These are phyloP conservation scores for Platerodrilus igneus DNA, from an alignment of 2,888 invertebrate genomes.

Conservation along the genomic window DNA sequence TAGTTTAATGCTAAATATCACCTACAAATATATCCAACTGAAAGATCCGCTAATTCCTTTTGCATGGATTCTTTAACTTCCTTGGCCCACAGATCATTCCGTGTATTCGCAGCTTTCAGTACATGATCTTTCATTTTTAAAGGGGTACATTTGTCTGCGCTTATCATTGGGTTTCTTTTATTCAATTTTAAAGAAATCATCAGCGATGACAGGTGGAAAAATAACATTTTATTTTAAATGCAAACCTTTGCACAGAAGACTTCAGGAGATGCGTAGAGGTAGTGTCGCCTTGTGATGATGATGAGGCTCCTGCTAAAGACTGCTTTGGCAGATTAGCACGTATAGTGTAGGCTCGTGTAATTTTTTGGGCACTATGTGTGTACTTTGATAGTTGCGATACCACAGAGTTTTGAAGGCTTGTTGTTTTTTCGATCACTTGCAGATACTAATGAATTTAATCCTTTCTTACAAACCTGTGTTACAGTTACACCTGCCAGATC, in stretches of 20 bases:
- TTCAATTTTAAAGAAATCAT: not conserved
- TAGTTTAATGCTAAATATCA: too few species aligned
- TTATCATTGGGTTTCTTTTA: not conserved
- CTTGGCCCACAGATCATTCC: constrained; percentile 1
- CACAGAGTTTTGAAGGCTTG: not conserved
- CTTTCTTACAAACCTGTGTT: too few species aligned
- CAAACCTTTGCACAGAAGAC: too few species aligned
- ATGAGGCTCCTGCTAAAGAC: not conserved
- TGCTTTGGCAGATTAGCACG: not conserved
- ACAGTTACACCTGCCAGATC: too few species aligned
- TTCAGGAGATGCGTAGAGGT: too few species aligned
- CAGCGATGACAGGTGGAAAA: not conserved
- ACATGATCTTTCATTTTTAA: too few species aligned
- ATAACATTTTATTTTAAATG: constrained; percentile 3
- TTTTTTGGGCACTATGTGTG: constrained; percentile 1
- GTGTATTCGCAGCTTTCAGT: too few species aligned
- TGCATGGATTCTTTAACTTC: constrained; percentile 3
- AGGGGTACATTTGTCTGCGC: too few species aligned
- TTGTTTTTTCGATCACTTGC: not conserved
- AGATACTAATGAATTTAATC: constrained; percentile 1
- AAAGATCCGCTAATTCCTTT: too few species aligned
- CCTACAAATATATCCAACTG: too few species aligned
- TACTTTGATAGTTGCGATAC: constrained; percentile 1
- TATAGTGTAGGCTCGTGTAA: not conserved
- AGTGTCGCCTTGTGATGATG: constrained; percentile 1